Evolutionary conservation across 2,113 vertebrate species (phyloP), one percentile per base, ranked within the genome.

Genomic region (Chloropsis hardwickii): DNA sequence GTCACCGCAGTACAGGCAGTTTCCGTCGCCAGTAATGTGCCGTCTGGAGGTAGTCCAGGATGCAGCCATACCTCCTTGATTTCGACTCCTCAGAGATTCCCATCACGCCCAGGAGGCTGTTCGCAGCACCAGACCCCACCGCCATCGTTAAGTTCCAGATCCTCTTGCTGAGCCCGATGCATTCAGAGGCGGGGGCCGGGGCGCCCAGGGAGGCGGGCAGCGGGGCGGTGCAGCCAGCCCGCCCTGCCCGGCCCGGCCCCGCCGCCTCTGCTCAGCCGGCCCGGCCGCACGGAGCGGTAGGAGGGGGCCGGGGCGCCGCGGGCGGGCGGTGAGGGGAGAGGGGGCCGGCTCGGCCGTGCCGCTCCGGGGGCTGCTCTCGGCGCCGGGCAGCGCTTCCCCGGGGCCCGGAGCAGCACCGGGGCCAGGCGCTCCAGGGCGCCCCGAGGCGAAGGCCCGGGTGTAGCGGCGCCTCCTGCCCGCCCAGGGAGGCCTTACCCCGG

Each of bases 121-220:
- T 23, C 1, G 4, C 13, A 35, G 24, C 53, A 56, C 28, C 78
- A 56, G 33, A 25, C 31, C 16, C 12, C 35, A 19, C 0, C 3
- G 14, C 16, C 25, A 14, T 1, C 2, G 5, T 18, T 8, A 35
- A 4, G 2, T 4, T 13, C 69, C 25, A 1, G 0, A 33, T 47
- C 6, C 9, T 42, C 13, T 20, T 2, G 6, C 7, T 0, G 37
- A 40, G 14, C 8, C 33, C 22, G 22, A 25, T 1, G 6, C 22
- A 3, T 37, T 37, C 37, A 37, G 37, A 37, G 37, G 37, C 37
- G 37, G 37, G 37, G 37, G 37, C 37, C 37, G 37, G 37, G 37
- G 37, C 37, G 37, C 37, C 37, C 37, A 37, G 37, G 37, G 37
- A 37, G 44, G 44, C 62, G 31, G 42, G 74, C 47, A 60, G 31